These are phyloP conservation scores for Leptinotarsa lineolata DNA, from an alignment of 1,140 invertebrate species.

Conservation along the genomic window DNA sequence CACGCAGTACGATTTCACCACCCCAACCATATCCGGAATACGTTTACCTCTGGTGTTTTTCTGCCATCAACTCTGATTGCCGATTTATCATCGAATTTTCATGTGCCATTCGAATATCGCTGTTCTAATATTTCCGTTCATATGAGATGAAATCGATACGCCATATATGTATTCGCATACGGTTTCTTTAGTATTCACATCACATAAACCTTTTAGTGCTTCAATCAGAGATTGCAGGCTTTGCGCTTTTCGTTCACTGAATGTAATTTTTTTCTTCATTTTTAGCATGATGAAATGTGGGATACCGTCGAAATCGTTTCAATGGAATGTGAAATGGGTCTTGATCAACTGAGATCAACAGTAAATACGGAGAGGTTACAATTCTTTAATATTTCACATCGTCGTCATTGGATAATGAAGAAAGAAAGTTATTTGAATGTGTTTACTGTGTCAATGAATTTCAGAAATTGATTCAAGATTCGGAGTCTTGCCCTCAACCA, in stretches of 20 bases:
- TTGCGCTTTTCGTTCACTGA: not conserved
- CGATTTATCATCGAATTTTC: not conserved
- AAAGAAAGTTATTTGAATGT: too few species aligned
- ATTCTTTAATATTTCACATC: too few species aligned
- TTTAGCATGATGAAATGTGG: not conserved
- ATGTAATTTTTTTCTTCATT: not conserved
- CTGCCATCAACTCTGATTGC: not conserved
- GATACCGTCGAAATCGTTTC: not conserved
- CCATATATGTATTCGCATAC: not conserved
- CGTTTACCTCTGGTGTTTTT: not conserved
- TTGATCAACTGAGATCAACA: too few species aligned
- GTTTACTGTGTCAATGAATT: too few species aligned
- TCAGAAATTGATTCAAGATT: too few species aligned
- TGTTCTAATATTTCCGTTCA: conserved; percentile 12
- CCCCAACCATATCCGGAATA: too few species aligned
- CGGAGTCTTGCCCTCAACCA: too few species aligned
- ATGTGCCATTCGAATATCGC: not conserved
- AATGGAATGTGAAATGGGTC: too few species aligned
- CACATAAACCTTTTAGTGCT: conserved; percentile 1
- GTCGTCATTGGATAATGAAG: too few species aligned
- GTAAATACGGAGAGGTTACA: too few species aligned
- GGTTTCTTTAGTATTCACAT: conserved; percentile 11
- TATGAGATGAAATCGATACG: not conserved
- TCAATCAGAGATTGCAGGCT: conserved; percentile 12
- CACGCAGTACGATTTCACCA: too few species aligned